phyloP scores from a whole-genome alignment of 92 coral and sea anemone genomes.

The Bergia sp. region DNA sequence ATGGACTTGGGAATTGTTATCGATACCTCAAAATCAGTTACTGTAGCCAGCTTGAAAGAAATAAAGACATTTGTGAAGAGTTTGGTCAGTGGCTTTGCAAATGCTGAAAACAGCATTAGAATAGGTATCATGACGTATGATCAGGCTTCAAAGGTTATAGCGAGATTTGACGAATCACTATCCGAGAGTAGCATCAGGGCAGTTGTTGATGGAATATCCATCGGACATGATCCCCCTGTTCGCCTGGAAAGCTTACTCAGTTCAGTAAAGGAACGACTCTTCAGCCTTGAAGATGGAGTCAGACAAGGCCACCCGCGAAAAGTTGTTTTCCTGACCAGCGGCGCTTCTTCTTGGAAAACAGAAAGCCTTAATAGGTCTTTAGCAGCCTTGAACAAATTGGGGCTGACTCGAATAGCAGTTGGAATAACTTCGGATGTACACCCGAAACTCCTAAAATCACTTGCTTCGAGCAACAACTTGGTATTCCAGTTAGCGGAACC shows the following conservation, averaged over 20 bases:
- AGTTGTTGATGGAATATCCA: slow-evolving; percentile 28
- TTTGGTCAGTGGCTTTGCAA: slow-evolving; percentile 41
- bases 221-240: slow-evolving; percentile 9
- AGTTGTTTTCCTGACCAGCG: slow-evolving; percentile 57
- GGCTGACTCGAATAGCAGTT: slow-evolving; percentile 47
- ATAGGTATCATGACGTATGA: slow-evolving; percentile 49
- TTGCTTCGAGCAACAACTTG: slow-evolving; percentile 43
- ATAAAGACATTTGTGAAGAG: slow-evolving; percentile 50
- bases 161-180: neutral
- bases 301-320: slow-evolving; percentile 76
- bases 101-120: slow-evolving; percentile 57
- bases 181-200: slow-evolving; percentile 12
- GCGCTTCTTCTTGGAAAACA: slow-evolving; percentile 47
- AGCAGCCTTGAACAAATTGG: slow-evolving; percentile 32
- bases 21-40: slow-evolving; percentile 62
- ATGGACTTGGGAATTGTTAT: slow-evolving; percentile 71
- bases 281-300: slow-evolving; percentile 77
- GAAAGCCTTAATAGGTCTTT: slow-evolving; percentile 47
- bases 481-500: neutral
- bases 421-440: slow-evolving; percentile 31
- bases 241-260: slow-evolving; percentile 3
- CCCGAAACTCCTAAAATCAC: slow-evolving; percentile 8
- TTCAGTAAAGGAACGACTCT: slow-evolving; percentile 44
- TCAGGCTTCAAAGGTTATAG: neutral
- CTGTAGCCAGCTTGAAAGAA: slow-evolving; percentile 30